Evolutionary conservation across 1,140 invertebrate genomes (phyloP).

Genomic region (Archivesica marissinica): DNA sequence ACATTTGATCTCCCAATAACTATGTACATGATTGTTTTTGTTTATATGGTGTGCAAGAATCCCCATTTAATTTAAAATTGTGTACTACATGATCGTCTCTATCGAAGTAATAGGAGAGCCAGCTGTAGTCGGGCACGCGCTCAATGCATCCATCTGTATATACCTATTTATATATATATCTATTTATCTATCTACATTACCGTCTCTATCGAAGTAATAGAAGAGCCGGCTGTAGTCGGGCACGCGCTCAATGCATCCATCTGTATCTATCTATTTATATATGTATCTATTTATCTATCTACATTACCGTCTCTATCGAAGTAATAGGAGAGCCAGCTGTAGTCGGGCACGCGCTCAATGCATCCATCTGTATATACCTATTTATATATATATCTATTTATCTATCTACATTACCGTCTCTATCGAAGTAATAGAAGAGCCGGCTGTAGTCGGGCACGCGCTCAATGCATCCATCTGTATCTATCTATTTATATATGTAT

Average conservation of each 20-base stretch:
- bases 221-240: constrained; percentile 65
- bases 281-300: too few species aligned
- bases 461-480: constrained; percentile 60
- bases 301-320: constrained; percentile 68
- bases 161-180: too few species aligned
- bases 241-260: constrained; percentile 53
- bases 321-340: constrained; percentile 63
- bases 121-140: constrained; percentile 51
- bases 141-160: constrained; percentile 62
- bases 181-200: too few species aligned
- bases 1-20: too few species aligned
- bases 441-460: constrained; percentile 56
- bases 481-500: too few species aligned
- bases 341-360: constrained; percentile 60
- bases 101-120: constrained; percentile 69
- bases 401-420: constrained; percentile 66
- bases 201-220: constrained; percentile 68
- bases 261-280: too few species aligned
- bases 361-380: too few species aligned
- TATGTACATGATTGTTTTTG: too few species aligned
- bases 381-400: too few species aligned
- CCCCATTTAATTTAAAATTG: too few species aligned
- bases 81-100: constrained; percentile 49
- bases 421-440: constrained; percentile 68
- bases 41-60: too few species aligned